Base-by-base conservation (phyloP, 2,113 vertebrate species). In the Isurus oxyrinchus region DNA sequence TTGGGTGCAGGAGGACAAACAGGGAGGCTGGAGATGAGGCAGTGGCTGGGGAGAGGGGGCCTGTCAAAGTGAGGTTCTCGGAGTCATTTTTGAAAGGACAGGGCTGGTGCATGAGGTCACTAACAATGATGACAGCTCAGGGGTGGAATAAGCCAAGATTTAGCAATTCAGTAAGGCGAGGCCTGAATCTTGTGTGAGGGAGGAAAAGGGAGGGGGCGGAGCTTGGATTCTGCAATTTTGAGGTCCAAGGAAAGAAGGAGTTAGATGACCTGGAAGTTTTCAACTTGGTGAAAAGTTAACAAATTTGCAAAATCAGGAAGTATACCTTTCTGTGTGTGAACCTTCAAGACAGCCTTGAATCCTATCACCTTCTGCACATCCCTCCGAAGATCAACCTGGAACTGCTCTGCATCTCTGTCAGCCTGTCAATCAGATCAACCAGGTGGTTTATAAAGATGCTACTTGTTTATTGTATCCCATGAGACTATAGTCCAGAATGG, bases 261-360 rank as follows among this genome's bases (percentile, higher is more conserved):
- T 35, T 31, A 23, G 86, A 53, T 55, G 21, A 53, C 49, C 19
- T 87, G 84, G 84, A 49, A 25, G 4, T 23, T 49, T 13, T 53
- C 23, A 49, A 44, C 16, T 53, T 44, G 10, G 49, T 23, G 8
- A 21, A 87, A 8, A 49, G 49, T 67, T 0, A 25, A 25, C 27
- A 27, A 25, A 84, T 14, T 40, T n/a, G 21, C n/a, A 84, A 55
- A 8, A 13, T 8, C 21, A 25, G 44, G 21, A 27, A 27, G 19
- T 23, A 5, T 97, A 98, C 98, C 98, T 98, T 97, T 98, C 96
- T 97, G 98, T 96, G 98, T 97, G 69, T 97, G 97, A 49, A 98
- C 97, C 97, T 96, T 97, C 96, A 98, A 97, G 96, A 97, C 97
- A 63, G 98, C 98, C 97, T 96, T 97, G 97, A 97, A 98, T 96